Base-by-base conservation (phyloP, 2,888 invertebrate species). In the Aleiodes alternator region DNA sequence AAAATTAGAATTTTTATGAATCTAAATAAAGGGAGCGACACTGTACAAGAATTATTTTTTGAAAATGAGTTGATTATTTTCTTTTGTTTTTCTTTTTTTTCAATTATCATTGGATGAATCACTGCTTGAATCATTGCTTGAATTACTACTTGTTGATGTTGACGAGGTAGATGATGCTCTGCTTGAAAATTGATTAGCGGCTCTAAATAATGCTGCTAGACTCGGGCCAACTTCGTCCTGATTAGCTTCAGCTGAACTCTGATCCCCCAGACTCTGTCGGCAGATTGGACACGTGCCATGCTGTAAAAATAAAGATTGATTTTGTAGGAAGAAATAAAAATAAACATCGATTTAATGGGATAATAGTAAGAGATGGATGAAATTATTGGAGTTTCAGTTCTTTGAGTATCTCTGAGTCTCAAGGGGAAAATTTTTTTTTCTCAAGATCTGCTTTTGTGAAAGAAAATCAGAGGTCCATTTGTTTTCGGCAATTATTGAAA, bases 231-330 rank as follows among this genome's bases (percentile, higher is more conserved):
- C 87, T 53, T 86, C 84, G 80, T 89, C 89, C 79, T 87, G 87
- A 82, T 86, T 87, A 68, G 86, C 84, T 76, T 89, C 89, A 48
- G 89, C 89, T 31, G 90, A 87, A 78, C 85, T 89, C 81, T 91
- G 91, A 79, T 92, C 91, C 78, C 91, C 91, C 83, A 95, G 90
- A 87, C 93, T 93, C 90, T 96, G 96, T 75, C 98, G 94, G 91
- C 98, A 98, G 84, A 98, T 96, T 76, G 98, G 98, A 89, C 98
- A 98, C 64, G 98, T 98, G 77, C 97, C 97, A 91, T 98, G 98
- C 91, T 93, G 79, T 8, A 16, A 4, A 31, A 71, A 71, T 34
- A 23, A 29, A 9, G 3, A 11, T 14, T 48, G 5, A 51, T 53
- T 66, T 69, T 66, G 43, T 31, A 48, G 23, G n/a, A 56, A 69